Conservation (phyloP, 2,113 vertebrate genomes). For the Athene cunicularia region DNA sequence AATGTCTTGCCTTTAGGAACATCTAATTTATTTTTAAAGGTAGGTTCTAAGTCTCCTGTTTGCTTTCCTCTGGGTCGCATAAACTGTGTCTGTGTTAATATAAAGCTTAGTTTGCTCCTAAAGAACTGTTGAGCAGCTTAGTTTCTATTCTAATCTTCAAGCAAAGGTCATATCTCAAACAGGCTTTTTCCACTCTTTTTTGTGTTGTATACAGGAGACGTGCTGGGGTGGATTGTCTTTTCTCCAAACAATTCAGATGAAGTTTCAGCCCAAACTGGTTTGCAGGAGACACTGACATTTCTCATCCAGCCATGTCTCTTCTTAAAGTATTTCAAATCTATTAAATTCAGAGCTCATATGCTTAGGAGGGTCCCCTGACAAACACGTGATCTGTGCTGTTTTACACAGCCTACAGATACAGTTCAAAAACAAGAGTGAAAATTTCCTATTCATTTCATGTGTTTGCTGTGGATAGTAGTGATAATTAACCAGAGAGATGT, state of each 20-base stretch:
- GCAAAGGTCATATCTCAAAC: background rate
- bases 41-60: background rate
- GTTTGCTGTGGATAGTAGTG: background rate
- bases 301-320: background rate
- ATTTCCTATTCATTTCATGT: background rate
- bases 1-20: conserved; percentile 20
- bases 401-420: background rate
- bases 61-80: conserved; percentile 20
- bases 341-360: background rate
- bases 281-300: background rate
- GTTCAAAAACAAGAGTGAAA: background rate
- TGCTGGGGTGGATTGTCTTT: background rate
- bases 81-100: conserved; percentile 2
- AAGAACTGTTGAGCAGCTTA: background rate
- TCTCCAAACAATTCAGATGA: background rate
- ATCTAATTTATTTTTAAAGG: conserved; percentile 37
- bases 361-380: background rate
- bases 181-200: background rate
- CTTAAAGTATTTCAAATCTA: background rate
- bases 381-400: background rate
- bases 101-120: conserved; percentile 9
- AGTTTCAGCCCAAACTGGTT: background rate
- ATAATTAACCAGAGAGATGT: conserved; percentile 29
- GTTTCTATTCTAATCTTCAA: background rate
- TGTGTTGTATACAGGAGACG: background rate